Evolutionary conservation across 2,113 vertebrate genomes (phyloP), one percentile per base, ranked within the genome.

Genomic region (Melierax canorus): DNA sequence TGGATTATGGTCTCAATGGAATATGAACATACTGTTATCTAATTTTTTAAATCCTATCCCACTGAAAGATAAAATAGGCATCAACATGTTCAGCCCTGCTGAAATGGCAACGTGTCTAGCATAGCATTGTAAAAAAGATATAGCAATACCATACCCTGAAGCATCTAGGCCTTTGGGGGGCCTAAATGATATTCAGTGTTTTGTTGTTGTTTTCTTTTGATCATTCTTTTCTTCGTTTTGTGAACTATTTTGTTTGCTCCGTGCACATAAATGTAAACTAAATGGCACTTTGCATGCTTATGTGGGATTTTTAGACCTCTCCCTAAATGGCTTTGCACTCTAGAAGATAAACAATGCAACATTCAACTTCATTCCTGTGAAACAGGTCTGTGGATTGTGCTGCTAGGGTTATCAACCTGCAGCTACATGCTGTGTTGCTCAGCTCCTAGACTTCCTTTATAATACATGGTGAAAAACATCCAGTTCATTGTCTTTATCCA

Each of bases 61-160:
- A 38, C 3, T 50, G 30, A 77, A 22, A 11, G 50, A 51, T 77
- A 73, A 90, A 90, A 41, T 4, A 51, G 1, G 4, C 24, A 83
- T 34, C 27, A 90, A 45, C 29, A 30, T 12, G 15, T 59, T 50
- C 6, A 77, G 8, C 7, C 19, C 4, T 69, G 18, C 6, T 68
- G 32, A 80, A 90, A 87, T 45, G 27, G 3, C 26, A 68, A 41
- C 11, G 38, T 19, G 16, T 80, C 8, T 68, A 50, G 5, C 9
- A 53, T 4, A 41, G 3, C 0, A 2, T 8, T 53, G 4, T 27
- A 41, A 50, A 72, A 76, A 77, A 60, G 11, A 27, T 27, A 46
- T 1, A 45, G 5, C 2, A 68, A 29, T 6, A 0, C 0, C 2
- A 12, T 60, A 74, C 1, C 20, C 15, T 8, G 3, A 92, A 81